Evolutionary conservation across 2,888 invertebrate genomes (phyloP).

Genomic region (Gymnosoma rotundatum): DNA sequence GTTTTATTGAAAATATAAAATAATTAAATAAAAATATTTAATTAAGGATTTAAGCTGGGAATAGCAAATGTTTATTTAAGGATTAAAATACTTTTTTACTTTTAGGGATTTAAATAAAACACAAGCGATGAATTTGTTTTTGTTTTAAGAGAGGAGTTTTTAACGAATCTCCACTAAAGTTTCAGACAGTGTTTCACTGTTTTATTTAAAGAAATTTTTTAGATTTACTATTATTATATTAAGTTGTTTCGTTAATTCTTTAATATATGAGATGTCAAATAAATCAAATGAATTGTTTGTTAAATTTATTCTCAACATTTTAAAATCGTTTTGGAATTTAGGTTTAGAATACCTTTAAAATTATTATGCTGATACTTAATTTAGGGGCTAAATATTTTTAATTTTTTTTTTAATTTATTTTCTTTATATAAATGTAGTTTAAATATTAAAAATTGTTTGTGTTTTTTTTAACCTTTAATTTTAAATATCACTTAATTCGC

Average conservation of each 20-base stretch:
- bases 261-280: constrained; percentile 25
- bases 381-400: constrained; percentile 40
- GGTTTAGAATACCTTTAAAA: constrained; percentile 31
- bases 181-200: constrained; percentile 40
- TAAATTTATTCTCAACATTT: constrained; percentile 24
- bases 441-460: constrained; percentile 40
- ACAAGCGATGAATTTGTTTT: constrained; percentile 53
- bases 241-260: constrained; percentile 17
- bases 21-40: not conserved
- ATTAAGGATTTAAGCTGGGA: not conserved
- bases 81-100: not conserved
- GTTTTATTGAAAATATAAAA: not conserved
- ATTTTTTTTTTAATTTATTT: constrained; percentile 8
- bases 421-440: constrained; percentile 42
- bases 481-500: constrained; percentile 48
- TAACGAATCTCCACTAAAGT: constrained; percentile 57
- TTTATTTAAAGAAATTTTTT: constrained; percentile 44
- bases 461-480: constrained; percentile 13
- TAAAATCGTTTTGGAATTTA: constrained; percentile 37
- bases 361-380: constrained; percentile 44
- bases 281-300: constrained; percentile 11
- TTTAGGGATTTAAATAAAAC: constrained; percentile 54
- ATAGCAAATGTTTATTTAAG: not conserved
- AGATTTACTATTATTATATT: constrained; percentile 33
- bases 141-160: constrained; percentile 44